Percentiles rank a stretch among this genome's conserved stretches.
Conservation (phyloP, 2,113 vertebrate genomes). For the Callipepla squamata region DNA sequence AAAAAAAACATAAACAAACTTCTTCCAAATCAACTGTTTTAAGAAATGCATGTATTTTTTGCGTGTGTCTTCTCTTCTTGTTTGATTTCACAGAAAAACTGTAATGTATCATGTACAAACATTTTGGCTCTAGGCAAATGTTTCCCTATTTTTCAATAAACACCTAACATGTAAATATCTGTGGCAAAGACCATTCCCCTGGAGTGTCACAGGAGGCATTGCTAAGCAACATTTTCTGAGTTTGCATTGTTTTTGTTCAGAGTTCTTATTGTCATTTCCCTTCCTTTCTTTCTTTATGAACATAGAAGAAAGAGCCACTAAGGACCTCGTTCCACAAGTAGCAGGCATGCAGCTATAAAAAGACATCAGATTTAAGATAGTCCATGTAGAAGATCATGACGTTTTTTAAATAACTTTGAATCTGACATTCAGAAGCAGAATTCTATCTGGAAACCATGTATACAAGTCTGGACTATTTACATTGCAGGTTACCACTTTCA, state of each 20-base stretch:
- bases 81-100: background rate
- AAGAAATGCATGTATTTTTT: background rate
- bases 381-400: background rate
- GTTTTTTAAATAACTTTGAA: background rate
- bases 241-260: constrained; percentile 8
- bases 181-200: constrained; percentile 19
- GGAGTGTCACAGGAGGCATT: constrained; percentile 11
- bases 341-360: background rate
- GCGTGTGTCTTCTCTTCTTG: background rate
- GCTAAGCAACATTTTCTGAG: constrained; percentile 11
- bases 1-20: background rate
- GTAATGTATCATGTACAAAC: background rate
- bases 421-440: background rate
- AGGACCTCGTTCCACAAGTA: background rate
- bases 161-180: constrained; percentile 22
- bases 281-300: background rate
- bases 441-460: background rate
- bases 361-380: constrained; percentile 3
- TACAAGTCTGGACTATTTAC: background rate
- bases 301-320: background rate
- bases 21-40: background rate
- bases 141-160: constrained; percentile 23
- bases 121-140: background rate
- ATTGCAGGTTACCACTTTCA: background rate
- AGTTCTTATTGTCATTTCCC: background rate